phyloP scores from a whole-genome alignment of 2,888 invertebrate species.

The Pycnomerus fuliginosus region DNA sequence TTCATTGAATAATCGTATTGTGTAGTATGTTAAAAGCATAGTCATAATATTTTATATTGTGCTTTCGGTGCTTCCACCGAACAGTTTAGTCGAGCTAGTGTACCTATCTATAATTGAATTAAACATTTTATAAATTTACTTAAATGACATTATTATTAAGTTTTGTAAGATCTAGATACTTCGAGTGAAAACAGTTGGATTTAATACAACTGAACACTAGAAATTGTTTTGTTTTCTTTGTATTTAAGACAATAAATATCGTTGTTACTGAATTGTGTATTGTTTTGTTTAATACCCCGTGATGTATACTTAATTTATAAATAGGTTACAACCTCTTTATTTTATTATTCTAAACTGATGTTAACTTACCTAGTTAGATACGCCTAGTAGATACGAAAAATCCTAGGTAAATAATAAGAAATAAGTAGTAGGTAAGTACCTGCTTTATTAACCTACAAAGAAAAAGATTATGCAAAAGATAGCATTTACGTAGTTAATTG shows the following conservation, averaged over 20 bases:
- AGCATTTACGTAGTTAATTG: too few relatives aligned
- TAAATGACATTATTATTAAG: slow-evolving; percentile 27
- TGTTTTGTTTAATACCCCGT: neutral
- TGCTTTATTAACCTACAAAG: too few relatives aligned
- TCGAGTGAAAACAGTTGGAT: slow-evolving; percentile 3
- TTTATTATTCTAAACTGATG: too few relatives aligned
- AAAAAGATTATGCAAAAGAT: too few relatives aligned
- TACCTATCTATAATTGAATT: slow-evolving; percentile 33
- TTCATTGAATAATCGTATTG: slow-evolving; percentile 24
- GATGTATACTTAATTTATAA: too few relatives aligned
- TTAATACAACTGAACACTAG: neutral
- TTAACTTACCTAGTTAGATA: too few relatives aligned
- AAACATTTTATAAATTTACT: slow-evolving; percentile 24
- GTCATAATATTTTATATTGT: slow-evolving; percentile 26
- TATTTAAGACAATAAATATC: slow-evolving; percentile 41
- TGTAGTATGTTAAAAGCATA: slow-evolving; percentile 26
- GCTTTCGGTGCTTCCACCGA: slow-evolving; percentile 17
- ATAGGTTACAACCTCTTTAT: too few relatives aligned
- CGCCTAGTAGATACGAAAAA: too few relatives aligned
- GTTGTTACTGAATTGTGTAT: slow-evolving; percentile 31
- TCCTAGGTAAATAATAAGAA: too few relatives aligned
- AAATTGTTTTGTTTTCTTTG: slow-evolving; percentile 41
- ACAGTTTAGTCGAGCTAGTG: slow-evolving; percentile 35
- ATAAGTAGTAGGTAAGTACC: too few relatives aligned
- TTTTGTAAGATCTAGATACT: slow-evolving; percentile 24